Evolutionary conservation across 1,140 invertebrate genomes (phyloP).

Genomic region (Zaprionus africanus): DNA sequence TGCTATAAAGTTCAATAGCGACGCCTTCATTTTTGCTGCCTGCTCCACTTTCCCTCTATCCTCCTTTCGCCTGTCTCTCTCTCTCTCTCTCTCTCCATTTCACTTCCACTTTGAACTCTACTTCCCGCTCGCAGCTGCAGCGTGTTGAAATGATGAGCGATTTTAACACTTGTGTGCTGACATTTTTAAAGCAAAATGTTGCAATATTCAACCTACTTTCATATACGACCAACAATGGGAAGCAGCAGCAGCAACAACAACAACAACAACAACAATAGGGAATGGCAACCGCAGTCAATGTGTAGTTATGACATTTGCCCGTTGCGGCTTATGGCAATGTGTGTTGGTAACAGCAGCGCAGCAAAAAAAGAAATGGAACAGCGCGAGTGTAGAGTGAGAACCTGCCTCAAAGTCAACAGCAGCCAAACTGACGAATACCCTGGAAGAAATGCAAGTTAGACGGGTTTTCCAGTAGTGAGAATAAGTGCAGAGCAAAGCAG

Average conservation of each 20-base stretch:
- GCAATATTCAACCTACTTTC: conserved; percentile 76
- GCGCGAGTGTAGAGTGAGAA: conserved; percentile 8
- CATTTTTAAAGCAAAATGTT: conserved; percentile 74
- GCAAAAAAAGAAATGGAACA: conserved; percentile 15
- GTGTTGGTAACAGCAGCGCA: conserved; percentile 29
- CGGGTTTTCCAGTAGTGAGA: background rate
- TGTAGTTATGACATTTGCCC: conserved; percentile 72
- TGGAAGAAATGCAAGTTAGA: background rate
- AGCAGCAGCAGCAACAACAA: conserved; percentile 18
- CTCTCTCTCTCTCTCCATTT: background rate
- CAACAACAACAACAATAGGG: conserved; percentile 20
- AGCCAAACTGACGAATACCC: background rate
- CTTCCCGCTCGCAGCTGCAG: conserved; percentile 51
- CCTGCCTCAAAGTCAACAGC: background rate
- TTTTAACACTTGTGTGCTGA: conserved; percentile 74
- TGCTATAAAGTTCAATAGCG: conserved; percentile 68
- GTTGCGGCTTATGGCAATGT: conserved; percentile 57
- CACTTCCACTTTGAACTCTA: background rate
- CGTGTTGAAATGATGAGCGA: conserved; percentile 73
- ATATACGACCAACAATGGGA: conserved; percentile 38
- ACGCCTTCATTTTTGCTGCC: conserved; percentile 2
- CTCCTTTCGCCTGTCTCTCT: background rate
- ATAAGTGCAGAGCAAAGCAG: too few species aligned
- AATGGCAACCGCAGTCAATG: conserved; percentile 43
- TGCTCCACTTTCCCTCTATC: background rate